Base-by-base conservation (phyloP, 2,113 vertebrate species). In the Chinchilla lanigera region DNA sequence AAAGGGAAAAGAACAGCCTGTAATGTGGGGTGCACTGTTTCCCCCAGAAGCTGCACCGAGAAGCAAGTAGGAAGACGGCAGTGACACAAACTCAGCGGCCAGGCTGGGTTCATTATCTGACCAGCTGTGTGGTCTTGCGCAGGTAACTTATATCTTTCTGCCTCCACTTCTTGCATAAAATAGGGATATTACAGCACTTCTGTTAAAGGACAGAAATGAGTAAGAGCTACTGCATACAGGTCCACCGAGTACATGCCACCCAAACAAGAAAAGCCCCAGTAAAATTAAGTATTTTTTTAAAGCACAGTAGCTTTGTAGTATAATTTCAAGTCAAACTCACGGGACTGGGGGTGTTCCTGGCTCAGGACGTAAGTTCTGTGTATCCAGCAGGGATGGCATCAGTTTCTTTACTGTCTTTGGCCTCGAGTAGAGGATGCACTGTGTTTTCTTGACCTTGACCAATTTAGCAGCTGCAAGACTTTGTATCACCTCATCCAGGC, bases 251-350 rank as follows among this genome's bases (percentile, higher is more conserved):
- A 44, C 12, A 6, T 44, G 61, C 13, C 35, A 65, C 19, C 33
- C 5, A 50, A 24, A 50, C 33, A 69, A 56, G n/a, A 52, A 85
- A 54, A 58, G 38, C 1, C 28, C n/a, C 20, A 7, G 44, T 41
- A 89, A 56, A 56, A 44, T 83, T 33, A 81, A 61, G 7, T 58
- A 47, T 56, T 35, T 1, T 63, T 69, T 69, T 50, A 6, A 50
- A n/a, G 19, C 65, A 69, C 16, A 69, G 35, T n/a, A 69, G 35
- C 65, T n/a, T n/a, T 69, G 65, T 11, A 28, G 60, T 19, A 35
- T 69, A n/a, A 19, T 69, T 30, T n/a, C 33, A 69, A 69, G 33
- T 69, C 52, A 30, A 11, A 95, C 97, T 97, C 84, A 97, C 97
- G 80, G 78, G 60, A n/a, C 1, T 11, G 41, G 88, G 60, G 41